phyloP scores from a whole-genome alignment of 2,888 invertebrate species.

The Emmelina monodactyla region DNA sequence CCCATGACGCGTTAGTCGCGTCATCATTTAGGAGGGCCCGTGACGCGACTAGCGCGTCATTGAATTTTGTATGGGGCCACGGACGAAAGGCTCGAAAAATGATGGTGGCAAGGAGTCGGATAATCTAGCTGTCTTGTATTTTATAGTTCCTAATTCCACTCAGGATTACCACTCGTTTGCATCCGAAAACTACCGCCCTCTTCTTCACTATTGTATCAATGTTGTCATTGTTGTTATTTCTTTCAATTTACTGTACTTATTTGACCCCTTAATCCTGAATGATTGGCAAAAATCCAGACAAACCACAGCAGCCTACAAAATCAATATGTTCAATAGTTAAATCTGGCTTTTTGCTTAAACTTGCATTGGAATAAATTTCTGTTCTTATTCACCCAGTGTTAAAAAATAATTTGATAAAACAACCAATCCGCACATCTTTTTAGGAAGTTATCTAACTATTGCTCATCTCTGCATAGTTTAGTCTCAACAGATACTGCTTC shows the following conservation, averaged over 20 bases:
- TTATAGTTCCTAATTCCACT: slow-evolving; percentile 19
- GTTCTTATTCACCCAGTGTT: too few species aligned
- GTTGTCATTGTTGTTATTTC: slow-evolving; percentile 15
- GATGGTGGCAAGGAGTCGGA: too few species aligned
- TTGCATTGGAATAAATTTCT: not conserved
- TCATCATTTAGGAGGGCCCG: too few species aligned
- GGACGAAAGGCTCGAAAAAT: too few species aligned
- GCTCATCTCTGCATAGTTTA: not conserved
- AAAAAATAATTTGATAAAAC: too few species aligned
- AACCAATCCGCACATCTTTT: not conserved
- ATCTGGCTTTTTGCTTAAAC: not conserved
- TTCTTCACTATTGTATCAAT: slow-evolving; percentile 66
- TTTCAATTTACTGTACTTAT: not conserved
- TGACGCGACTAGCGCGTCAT: too few species aligned
- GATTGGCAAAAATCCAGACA: not conserved
- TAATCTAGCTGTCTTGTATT: too few species aligned
- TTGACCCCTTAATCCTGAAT: not conserved
- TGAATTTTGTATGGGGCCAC: too few species aligned
- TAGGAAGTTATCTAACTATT: too few species aligned
- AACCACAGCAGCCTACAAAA: too few species aligned
- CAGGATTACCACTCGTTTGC: slow-evolving; percentile 38
- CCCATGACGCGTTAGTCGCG: too few species aligned
- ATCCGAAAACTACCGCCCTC: slow-evolving; percentile 61
- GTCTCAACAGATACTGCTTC: not conserved
- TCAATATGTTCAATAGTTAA: too few species aligned